Evolutionary conservation across 2,113 vertebrate species (phyloP).

Genomic region (Coracopsis vasa): DNA sequence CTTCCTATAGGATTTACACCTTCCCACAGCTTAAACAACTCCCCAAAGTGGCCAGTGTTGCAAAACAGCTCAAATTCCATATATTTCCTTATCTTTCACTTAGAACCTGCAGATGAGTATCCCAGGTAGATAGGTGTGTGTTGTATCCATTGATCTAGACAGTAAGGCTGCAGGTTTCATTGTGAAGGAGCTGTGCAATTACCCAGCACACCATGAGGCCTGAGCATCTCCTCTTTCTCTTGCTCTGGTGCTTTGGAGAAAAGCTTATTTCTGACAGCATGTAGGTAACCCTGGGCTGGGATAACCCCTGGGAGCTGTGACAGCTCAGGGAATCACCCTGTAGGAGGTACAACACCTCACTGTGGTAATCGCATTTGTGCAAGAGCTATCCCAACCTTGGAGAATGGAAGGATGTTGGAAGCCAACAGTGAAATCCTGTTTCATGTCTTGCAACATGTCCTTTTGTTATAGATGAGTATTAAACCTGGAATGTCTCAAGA

Average conservation of each 20-base stretch:
- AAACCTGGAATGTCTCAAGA: neutral
- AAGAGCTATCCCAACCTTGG: neutral
- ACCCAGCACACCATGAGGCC: fast-evolving
- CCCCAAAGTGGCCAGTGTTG: neutral
- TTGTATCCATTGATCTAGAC: fast-evolving
- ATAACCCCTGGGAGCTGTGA: neutral
- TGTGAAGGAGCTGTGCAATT: neutral
- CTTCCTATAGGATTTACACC: neutral
- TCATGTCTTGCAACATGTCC: neutral
- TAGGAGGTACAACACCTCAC: neutral
- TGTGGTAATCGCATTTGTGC: neutral
- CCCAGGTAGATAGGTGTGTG: neutral
- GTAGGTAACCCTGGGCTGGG: neutral
- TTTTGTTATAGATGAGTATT: neutral
- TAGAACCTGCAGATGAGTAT: neutral
- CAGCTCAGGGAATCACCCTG: neutral
- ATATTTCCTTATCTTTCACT: neutral
- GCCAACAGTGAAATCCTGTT: neutral
- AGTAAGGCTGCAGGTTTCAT: neutral
- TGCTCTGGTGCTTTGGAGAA: neutral
- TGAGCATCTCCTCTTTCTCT: too few species aligned
- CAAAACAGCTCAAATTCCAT: neutral
- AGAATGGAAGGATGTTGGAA: neutral
- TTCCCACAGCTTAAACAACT: neutral
- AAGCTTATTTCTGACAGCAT: neutral